Conservation (phyloP, 2,113 vertebrate genomes). For the Fregata magnificens region DNA sequence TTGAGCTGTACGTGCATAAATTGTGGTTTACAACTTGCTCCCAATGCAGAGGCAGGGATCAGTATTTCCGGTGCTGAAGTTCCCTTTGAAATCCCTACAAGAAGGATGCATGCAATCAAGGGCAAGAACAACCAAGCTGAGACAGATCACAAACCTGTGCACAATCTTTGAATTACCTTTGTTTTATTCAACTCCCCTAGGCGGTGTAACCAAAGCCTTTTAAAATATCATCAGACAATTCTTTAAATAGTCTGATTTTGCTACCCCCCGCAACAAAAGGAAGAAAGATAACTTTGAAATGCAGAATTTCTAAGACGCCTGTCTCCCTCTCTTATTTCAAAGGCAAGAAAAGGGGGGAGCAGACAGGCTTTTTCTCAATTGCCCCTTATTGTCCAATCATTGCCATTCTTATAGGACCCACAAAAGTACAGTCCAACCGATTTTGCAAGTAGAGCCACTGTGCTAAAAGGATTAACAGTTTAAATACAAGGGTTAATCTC, state of each 20-base stretch:
- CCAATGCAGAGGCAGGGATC: not conserved
- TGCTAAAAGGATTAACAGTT: not conserved
- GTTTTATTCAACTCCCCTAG: slow-evolving; percentile 36
- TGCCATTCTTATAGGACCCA: not conserved
- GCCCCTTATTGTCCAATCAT: not conserved
- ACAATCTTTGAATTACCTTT: slow-evolving; percentile 18
- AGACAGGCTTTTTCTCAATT: not conserved
- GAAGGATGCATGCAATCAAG: not conserved
- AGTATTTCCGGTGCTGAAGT: not conserved
- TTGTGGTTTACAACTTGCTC: not conserved
- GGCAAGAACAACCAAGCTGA: not conserved
- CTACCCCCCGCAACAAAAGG: not conserved
- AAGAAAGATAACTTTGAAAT: slow-evolving; percentile 4
- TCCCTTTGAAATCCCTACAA: slow-evolving; percentile 15
- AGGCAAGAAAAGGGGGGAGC: not conserved
- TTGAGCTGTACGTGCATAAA: not conserved
- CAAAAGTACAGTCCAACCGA: not conserved
- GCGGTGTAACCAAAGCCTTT: slow-evolving; percentile 36
- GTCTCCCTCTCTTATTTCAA: not conserved
- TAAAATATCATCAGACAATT: slow-evolving; percentile 29
- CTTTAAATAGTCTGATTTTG: slow-evolving; percentile 43
- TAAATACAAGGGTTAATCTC: not conserved
- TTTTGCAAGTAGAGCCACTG: not conserved
- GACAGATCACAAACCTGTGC: slow-evolving; percentile 20
- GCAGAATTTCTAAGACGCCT: not conserved